Base-by-base conservation (phyloP, 2,888 invertebrate genomes). In the Schrankia costaestrigalis region DNA sequence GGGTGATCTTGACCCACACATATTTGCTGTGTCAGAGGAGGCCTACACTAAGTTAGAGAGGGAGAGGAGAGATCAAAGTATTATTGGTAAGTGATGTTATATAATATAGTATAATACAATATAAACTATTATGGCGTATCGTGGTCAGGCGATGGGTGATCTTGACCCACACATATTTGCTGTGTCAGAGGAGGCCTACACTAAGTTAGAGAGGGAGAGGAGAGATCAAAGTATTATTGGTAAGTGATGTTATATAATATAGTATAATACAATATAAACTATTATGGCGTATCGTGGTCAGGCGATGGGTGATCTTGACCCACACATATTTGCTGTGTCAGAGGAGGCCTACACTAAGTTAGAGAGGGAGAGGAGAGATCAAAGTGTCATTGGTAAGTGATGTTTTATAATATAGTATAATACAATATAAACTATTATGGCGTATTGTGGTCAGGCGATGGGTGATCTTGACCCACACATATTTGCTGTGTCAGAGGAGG, bases 101-200 rank as follows among this genome's bases (percentile, higher is more conserved):
- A 15, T 1, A n/a, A 5, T 3, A 11, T 4, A 3, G 9, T 17
- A 5, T 17, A n/a, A n/a, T n/a, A n/a, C n/a, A n/a, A n/a, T n/a
- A n/a, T n/a, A 98, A 74, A 97, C 97, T 23, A 97, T 99, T 59
- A 94, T 96, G 89, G 95, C 97, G 5, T 98, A 98, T 81, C 91
- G 97, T 27, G 97, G 97, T 0, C 96, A 96, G 69, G 92, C 96
- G 43, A 96, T 97, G 94, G 97, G 97, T 1, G 97, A 97, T 72
- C 89, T 99, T 71, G 99, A 99, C 66, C 99, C 99, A 0, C 99
- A 99, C 75, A 98, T 99, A 56, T 99, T 98, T 78, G 99, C 98
- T 2, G 97, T 99, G 8, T 96, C 99, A 1, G 99, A 99, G 80
- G 98, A 99, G 74, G 98, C 98, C 0, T 98, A 94, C 81, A 97